phyloP scores from a whole-genome alignment of 1,140 invertebrate genomes.

The Homalodisca vitripennis region DNA sequence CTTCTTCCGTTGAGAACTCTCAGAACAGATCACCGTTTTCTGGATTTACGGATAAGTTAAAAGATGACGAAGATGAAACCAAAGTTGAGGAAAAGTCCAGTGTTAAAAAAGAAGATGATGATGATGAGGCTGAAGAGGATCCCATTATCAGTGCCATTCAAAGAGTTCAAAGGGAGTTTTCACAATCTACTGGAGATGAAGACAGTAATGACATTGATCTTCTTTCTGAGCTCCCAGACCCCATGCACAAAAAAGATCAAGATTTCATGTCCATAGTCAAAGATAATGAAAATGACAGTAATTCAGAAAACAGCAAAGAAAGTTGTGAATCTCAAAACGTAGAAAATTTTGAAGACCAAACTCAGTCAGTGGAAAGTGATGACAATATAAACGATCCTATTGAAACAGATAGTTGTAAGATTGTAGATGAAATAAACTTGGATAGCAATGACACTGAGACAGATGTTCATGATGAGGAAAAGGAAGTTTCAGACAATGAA shows the following conservation, averaged over 20 bases:
- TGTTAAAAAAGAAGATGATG: slow-evolving; percentile 36
- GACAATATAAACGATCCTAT: slow-evolving; percentile 13
- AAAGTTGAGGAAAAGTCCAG: neutral
- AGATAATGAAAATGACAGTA: neutral
- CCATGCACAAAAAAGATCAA: neutral
- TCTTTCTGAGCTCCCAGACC: slow-evolving; percentile 8
- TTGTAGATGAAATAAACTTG: slow-evolving; percentile 35
- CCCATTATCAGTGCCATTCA: slow-evolving; percentile 53
- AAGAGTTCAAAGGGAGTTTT: slow-evolving; percentile 44
- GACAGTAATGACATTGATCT: slow-evolving; percentile 21
- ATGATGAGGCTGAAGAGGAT: slow-evolving; percentile 58
- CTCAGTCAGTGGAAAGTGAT: neutral
- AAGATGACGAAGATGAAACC: slow-evolving; percentile 43
- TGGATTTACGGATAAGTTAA: slow-evolving; percentile 38
- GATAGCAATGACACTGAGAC: slow-evolving; percentile 39
- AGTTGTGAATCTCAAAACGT: slow-evolving; percentile 42
- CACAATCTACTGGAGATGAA: slow-evolving; percentile 47
- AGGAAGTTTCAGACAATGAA: slow-evolving; percentile 41
- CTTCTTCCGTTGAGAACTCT: slow-evolving; percentile 1
- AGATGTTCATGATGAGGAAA: slow-evolving; percentile 37
- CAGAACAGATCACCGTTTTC: slow-evolving; percentile 11
- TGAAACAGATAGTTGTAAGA: slow-evolving; percentile 31
- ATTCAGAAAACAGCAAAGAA: slow-evolving; percentile 36
- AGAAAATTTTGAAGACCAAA: neutral
- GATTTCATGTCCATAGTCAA: neutral